Evolutionary conservation across 2,797 vertebrate species (phyloP).

Genomic region (Scarus forsteni): DNA sequence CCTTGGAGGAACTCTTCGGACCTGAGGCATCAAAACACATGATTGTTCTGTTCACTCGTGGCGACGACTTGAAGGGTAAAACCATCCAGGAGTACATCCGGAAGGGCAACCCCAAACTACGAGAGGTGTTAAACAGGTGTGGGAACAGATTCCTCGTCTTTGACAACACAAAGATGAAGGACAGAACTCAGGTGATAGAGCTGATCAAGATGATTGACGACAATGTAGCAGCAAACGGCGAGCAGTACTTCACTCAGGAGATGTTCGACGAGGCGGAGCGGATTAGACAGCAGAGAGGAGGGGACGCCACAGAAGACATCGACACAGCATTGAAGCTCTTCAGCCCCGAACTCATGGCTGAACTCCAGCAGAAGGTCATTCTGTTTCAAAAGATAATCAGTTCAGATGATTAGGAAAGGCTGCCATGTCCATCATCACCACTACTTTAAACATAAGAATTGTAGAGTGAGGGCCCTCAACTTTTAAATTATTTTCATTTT

Average conservation of each 20-base stretch:
- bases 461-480: neutral
- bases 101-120: constrained; percentile 29
- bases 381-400: constrained; percentile 23
- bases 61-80: constrained; percentile 24
- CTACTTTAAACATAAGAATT: neutral
- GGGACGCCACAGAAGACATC: rapidly evolving
- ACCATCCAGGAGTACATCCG: constrained; percentile 30
- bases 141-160: constrained; percentile 50
- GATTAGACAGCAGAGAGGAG: rapidly evolving
- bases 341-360: constrained; percentile 10
- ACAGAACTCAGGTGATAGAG: constrained; percentile 32
- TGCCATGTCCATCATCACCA: neutral
- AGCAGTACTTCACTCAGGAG: neutral
- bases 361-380: constrained; percentile 26
- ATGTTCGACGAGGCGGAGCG: constrained; percentile 7
- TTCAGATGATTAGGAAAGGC: neutral
- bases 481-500: no score
- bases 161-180: constrained; percentile 27
- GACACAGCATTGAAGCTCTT: rapidly evolving
- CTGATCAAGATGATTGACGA: constrained; percentile 43
- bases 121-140: constrained; percentile 29
- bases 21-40: constrained; percentile 23
- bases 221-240: constrained; percentile 49
- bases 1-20: constrained; percentile 53
- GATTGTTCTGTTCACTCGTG: constrained; percentile 49